Conservation (phyloP, 2,797 vertebrate genomes). For the Odontamblyopus rebecca region DNA sequence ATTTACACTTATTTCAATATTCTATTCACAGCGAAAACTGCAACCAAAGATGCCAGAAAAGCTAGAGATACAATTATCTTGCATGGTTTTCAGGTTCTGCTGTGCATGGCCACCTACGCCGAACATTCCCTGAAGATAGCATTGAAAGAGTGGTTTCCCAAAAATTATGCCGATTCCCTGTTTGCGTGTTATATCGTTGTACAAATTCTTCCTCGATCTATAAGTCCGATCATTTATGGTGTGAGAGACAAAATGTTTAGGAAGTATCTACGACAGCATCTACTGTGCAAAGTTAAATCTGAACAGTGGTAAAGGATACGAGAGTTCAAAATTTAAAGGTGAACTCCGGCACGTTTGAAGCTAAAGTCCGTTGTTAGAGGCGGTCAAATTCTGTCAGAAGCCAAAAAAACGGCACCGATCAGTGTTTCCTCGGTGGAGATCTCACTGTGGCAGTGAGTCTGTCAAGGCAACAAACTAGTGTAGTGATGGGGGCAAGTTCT, state of each 20-base stretch:
- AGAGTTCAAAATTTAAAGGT: neutral
- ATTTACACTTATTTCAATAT: conserved; percentile 71
- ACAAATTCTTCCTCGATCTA: conserved; percentile 52
- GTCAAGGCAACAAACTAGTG: too few species aligned
- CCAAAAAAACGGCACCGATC: too few species aligned
- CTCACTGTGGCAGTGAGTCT: too few species aligned
- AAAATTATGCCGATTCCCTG: conserved; percentile 19
- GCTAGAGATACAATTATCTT: conserved; percentile 67
- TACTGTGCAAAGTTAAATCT: conserved; percentile 14
- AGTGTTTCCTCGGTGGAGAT: too few species aligned
- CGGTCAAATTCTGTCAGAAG: too few species aligned
- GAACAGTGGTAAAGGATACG: neutral
- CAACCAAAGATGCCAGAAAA: conserved; percentile 53
- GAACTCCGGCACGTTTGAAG: too few species aligned
- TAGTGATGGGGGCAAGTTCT: too few species aligned
- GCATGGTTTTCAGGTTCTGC: conserved; percentile 60
- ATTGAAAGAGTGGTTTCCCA: conserved; percentile 37
- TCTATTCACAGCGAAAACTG: conserved; percentile 56
- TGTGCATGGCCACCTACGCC: conserved; percentile 58
- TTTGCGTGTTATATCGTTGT: conserved; percentile 55
- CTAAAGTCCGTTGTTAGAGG: too few species aligned
- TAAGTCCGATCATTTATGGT: conserved; percentile 62
- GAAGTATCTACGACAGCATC: conserved; percentile 44
- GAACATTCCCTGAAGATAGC: conserved; percentile 6
- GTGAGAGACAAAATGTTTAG: conserved; percentile 54